Evolutionary conservation across 2,797 vertebrate species (phyloP), one percentile per base, ranked within the genome.

Genomic region (Sebastes diploproa): DNA sequence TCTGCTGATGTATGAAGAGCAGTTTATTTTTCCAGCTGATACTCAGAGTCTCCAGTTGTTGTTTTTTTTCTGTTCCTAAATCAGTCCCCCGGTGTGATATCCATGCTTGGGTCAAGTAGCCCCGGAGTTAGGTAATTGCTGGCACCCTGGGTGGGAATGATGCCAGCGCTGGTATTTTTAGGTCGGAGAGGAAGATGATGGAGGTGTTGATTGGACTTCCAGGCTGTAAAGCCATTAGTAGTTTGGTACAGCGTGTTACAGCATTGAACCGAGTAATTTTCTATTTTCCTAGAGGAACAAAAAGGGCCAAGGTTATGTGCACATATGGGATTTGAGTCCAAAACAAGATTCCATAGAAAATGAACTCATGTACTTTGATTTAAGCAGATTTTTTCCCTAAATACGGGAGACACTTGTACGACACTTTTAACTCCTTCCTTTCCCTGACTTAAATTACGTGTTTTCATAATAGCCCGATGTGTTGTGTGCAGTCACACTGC

Each of bases 201-300:
- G 79, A 90, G 86, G 90, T 91, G 90, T 93, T 90, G 88, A 93
- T 92, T 93, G 84, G 82, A 80, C 79, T 83, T 86, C 71, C 71
- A 89, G 87, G 69, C 90, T 83, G 80, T 58, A 77, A 87, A 84
- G 77, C 65, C 77, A 87, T 89, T 76, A 80, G 75, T 72, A 68
- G 71, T 50, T 32, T 63, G 73, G 83, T 72, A 82, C 58, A 63
- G 18, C 75, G 3, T 78, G 80, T 87, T 78, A 60, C 5, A 11
- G 25, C 84, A 80, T 22, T 34, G 66, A 75, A 68, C 59, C 3
- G 5, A 80, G 60, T 82, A 1, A 85, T 84, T 83, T 82, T 69
- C 32, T 54, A 3, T 85, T 87, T 84, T 82, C 77, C 66, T 72
- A 23, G 27, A 72, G 34, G 11, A 83, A 77, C 30, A 73, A 78